Evolutionary conservation across 2,888 invertebrate genomes (phyloP).

Genomic region (Dryococelus australis): DNA sequence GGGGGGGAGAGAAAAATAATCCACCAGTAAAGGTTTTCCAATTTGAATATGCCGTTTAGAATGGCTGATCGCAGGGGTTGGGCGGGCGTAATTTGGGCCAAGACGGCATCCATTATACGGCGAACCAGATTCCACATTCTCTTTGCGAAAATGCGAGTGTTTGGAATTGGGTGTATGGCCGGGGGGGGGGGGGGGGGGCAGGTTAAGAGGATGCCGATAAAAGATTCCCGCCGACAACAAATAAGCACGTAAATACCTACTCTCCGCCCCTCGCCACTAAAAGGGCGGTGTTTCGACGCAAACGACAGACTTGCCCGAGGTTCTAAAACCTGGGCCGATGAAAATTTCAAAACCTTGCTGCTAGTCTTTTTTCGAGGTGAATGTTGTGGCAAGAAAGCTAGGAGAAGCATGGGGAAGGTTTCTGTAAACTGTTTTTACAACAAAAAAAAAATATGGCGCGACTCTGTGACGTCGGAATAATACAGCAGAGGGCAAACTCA

Average conservation of each 20-base stretch:
- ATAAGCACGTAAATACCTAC: conserved; percentile 5
- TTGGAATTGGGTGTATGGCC: neutral
- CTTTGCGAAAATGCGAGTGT: conserved; percentile 1
- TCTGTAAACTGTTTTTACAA: neutral
- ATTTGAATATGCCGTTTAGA: conserved; percentile 16
- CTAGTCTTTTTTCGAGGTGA: neutral
- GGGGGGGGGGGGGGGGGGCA: too few relatives aligned
- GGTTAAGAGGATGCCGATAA: neutral
- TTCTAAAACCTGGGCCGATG: neutral
- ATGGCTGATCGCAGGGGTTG: neutral
- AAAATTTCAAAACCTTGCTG: neutral
- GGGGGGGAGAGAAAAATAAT: neutral
- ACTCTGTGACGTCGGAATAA: neutral
- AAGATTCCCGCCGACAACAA: conserved; percentile 6
- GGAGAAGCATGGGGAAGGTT: neutral
- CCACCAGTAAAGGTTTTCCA: neutral
- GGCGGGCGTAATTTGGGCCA: neutral
- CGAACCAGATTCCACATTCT: neutral
- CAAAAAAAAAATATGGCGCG: neutral
- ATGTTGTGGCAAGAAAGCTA: neutral
- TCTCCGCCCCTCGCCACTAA: neutral
- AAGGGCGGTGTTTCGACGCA: neutral
- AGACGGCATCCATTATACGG: conserved; percentile 11
- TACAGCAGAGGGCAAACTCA: neutral
- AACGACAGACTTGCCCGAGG: neutral